Evolutionary conservation across 2,113 vertebrate genomes (phyloP).

Genomic region (Chionomys nivalis): DNA sequence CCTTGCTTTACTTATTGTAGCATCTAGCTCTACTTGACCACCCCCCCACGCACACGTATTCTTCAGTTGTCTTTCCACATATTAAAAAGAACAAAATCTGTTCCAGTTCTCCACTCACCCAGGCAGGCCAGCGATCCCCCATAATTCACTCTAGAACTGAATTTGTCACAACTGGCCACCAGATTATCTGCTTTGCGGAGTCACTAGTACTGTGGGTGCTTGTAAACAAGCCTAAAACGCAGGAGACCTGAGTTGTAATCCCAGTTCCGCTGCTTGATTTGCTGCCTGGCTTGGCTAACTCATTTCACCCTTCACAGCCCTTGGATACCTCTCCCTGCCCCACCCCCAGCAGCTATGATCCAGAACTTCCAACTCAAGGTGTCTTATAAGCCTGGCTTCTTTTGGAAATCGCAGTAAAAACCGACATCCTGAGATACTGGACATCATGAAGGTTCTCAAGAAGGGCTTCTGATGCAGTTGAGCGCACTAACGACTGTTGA

Average conservation of each 20-base stretch:
- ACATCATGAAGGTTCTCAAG: not conserved
- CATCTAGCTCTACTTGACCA: not conserved
- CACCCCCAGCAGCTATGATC: not conserved
- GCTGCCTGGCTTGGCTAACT: not conserved
- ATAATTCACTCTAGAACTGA: not conserved
- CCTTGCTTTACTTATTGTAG: not conserved
- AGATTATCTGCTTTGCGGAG: not conserved
- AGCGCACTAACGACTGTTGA: not conserved
- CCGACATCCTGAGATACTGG: no score
- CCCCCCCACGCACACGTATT: fast-evolving
- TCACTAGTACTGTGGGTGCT: not conserved
- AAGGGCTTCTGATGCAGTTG: not conserved
- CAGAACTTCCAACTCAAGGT: not conserved
- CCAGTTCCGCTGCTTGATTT: not conserved
- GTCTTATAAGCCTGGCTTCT: not conserved
- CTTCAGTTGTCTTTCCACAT: not conserved
- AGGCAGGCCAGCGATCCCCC: not conserved
- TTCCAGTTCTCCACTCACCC: not conserved
- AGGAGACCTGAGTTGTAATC: not conserved
- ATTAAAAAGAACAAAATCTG: not conserved
- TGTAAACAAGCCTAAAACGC: not conserved
- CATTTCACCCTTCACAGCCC: not conserved
- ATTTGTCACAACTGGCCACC: not conserved
- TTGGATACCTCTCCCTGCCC: not conserved
- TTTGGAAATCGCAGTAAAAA: not conserved